Conservation (phyloP, 2,113 vertebrate species). For the Nibea albiflora region DNA sequence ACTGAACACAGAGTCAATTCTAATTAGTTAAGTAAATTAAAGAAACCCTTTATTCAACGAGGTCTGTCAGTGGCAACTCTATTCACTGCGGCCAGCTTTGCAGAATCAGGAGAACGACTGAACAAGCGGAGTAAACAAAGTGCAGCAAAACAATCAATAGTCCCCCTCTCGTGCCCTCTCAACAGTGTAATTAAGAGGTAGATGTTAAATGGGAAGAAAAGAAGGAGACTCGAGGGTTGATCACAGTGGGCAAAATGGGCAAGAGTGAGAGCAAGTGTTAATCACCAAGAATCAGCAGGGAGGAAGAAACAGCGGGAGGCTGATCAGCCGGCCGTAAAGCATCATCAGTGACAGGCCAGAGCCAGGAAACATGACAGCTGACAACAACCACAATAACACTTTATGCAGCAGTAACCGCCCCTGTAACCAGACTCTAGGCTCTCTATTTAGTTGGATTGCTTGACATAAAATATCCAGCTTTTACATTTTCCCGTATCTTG, state of each 20-base stretch:
- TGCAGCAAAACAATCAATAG: slow-evolving; percentile 69
- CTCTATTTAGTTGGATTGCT: slow-evolving; percentile 25
- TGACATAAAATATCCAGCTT: slow-evolving; percentile 13
- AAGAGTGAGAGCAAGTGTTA: slow-evolving; percentile 23
- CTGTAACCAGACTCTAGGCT: neutral
- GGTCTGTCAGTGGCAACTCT: slow-evolving; percentile 43
- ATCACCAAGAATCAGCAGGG: slow-evolving; percentile 36
- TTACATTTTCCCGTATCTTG: neutral
- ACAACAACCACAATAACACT: neutral
- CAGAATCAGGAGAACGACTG: slow-evolving; percentile 57
- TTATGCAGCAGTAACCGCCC: neutral
- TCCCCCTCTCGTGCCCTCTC: slow-evolving; percentile 22
- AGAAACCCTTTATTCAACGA: slow-evolving; percentile 37
- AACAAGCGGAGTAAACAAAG: slow-evolving; percentile 62
- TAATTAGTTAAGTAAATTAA: slow-evolving; percentile 36
- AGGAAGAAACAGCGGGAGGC: slow-evolving; percentile 31
- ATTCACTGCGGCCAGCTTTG: slow-evolving; percentile 27
- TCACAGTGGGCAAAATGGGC: slow-evolving; percentile 1
- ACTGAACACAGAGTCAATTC: slow-evolving; percentile 19
- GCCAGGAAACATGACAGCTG: slow-evolving; percentile 27
- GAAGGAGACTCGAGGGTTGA: slow-evolving; percentile 31
- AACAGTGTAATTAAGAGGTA: slow-evolving; percentile 70
- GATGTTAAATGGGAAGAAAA: slow-evolving; percentile 56
- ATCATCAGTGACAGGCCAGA: slow-evolving; percentile 19
- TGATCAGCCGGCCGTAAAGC: slow-evolving; percentile 44